A percentile compares a stretch with the other conserved stretches of the same genome.
These are phyloP conservation scores for Pollachius pollachius DNA, from an alignment of 2,113 vertebrate species.

Conservation along the genomic window DNA sequence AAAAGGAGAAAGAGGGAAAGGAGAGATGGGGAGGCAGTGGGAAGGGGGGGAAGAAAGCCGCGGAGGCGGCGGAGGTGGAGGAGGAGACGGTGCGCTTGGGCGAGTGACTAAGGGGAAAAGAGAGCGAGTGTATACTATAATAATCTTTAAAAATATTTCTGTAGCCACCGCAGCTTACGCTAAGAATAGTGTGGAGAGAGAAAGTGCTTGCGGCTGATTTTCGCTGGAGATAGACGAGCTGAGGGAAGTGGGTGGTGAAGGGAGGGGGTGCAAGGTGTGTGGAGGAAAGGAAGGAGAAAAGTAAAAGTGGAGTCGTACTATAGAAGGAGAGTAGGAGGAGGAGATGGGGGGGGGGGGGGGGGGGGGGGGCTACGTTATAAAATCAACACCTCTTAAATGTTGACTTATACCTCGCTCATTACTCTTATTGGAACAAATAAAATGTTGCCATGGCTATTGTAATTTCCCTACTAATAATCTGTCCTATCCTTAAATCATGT, in stretches of 20 bases:
- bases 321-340: constrained; percentile 58
- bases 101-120: constrained; percentile 78
- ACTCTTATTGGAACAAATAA: constrained; percentile 10
- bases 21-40: constrained; percentile 26
- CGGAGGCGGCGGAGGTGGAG: constrained; percentile 31
- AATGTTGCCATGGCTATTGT: constrained; percentile 30
- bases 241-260: constrained; percentile 2
- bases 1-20: constrained; percentile 8
- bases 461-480: constrained; percentile 21
- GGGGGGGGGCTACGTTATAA: constrained; percentile 34
- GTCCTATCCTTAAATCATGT: too few species aligned
- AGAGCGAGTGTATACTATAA: constrained; percentile 77
- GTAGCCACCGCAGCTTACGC: constrained; percentile 57
- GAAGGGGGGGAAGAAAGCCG: constrained; percentile 39
- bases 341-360: constrained; percentile 72
- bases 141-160: constrained; percentile 79
- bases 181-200: constrained; percentile 74
- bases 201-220: constrained; percentile 45
- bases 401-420: constrained; percentile 40
- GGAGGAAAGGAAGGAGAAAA: constrained; percentile 49
- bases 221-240: constrained; percentile 48
- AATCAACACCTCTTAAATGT: constrained; percentile 54
- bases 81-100: constrained; percentile 52
- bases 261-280: constrained; percentile 60
- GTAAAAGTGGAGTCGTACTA: background rate